Conservation (phyloP, 2,888 invertebrate species). For the Nephrocerus scutellatus region DNA sequence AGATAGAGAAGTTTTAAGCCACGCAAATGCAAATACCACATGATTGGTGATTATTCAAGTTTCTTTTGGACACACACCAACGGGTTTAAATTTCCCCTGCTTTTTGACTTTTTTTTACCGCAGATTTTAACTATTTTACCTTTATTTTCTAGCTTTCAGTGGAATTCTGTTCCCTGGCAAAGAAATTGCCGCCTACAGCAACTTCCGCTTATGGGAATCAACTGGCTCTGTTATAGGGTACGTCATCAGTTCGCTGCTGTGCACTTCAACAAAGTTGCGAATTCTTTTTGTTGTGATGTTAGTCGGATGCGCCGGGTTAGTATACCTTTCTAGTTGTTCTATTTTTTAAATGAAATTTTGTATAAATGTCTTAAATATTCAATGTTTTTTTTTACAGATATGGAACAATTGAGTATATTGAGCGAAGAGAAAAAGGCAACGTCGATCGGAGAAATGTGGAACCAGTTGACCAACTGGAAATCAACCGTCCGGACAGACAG, state of each 20-base stretch:
- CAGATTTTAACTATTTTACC: no score
- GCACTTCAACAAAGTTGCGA: conserved; percentile 65
- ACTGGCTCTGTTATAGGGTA: conserved; percentile 84
- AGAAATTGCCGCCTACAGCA: conserved; percentile 86
- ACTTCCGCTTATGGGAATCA: conserved; percentile 88
- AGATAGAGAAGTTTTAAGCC: no score
- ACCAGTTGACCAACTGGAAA: conserved; percentile 20
- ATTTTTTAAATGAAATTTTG: not conserved
- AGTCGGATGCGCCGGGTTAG: conserved; percentile 68
- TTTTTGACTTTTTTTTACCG: not conserved
- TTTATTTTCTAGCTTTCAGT: conserved; percentile 58
- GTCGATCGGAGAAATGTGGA: conserved; percentile 21
- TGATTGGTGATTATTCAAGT: not conserved
- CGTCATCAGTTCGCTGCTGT: conserved; percentile 68
- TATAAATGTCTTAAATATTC: not conserved
- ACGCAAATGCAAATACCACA: no score
- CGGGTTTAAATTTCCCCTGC: not conserved
- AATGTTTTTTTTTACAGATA: conserved; percentile 31
- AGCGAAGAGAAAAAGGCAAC: conserved; percentile 22
- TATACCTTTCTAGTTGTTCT: conserved; percentile 4
- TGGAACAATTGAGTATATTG: conserved; percentile 36
- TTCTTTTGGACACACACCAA: not conserved
- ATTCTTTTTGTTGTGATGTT: conserved; percentile 60
- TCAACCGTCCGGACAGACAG: no score
- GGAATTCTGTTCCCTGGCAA: conserved; percentile 78